A percentile compares a stretch with the other conserved stretches of the same genome.
phyloP scores from a whole-genome alignment of 2,113 vertebrate genomes.

The Sclerurus mexicanus region DNA sequence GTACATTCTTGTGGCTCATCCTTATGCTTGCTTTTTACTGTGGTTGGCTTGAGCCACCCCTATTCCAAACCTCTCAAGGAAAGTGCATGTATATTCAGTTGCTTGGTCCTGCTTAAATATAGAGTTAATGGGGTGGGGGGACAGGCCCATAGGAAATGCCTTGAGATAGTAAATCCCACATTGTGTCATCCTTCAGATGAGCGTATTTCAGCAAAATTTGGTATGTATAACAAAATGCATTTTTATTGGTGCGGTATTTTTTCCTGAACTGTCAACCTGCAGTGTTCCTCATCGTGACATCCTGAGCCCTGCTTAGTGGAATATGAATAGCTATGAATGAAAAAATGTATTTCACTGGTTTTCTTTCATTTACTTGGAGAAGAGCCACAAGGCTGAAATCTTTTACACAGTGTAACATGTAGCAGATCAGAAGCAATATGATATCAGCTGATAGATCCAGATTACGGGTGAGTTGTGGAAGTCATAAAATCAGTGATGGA shows the following conservation, averaged over 20 bases:
- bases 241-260: background rate
- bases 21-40: background rate
- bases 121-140: background rate
- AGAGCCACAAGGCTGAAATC: background rate
- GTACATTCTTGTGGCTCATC: background rate
- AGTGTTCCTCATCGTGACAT: background rate
- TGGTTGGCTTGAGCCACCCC: background rate
- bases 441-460: conserved; percentile 8
- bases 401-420: background rate
- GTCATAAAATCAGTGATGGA: conserved; percentile 32
- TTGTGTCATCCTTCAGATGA: background rate
- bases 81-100: background rate
- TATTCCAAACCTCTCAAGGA: background rate
- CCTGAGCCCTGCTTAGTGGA: background rate
- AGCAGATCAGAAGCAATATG: background rate
- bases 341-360: background rate
- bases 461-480: background rate
- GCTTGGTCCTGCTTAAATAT: background rate
- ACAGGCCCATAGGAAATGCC: background rate
- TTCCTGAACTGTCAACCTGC: background rate
- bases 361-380: conserved; percentile 9
- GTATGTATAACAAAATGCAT: background rate
- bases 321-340: background rate
- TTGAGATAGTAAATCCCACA: background rate
- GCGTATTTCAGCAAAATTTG: background rate